These are phyloP conservation scores for Plecturocebus donacophilus DNA, from an alignment of 2,113 vertebrate species.

Conservation along the genomic window DNA sequence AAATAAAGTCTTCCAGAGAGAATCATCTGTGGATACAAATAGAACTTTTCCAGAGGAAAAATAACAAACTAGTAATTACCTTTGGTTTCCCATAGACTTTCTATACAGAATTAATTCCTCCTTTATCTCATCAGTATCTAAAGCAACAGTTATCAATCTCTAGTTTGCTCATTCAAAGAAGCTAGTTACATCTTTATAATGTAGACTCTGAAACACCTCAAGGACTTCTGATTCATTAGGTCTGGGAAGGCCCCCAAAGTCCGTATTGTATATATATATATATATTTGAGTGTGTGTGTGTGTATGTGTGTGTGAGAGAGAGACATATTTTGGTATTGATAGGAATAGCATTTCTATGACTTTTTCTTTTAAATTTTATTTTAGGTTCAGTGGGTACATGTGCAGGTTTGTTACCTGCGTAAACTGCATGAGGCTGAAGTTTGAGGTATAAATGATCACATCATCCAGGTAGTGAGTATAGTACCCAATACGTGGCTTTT, in stretches of 20 bases:
- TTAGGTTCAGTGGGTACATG: no score
- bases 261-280: background rate
- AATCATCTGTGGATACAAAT: background rate
- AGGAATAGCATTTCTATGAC: no score
- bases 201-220: background rate
- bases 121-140: background rate
- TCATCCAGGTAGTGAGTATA: no score
- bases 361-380: no score
- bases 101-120: background rate
- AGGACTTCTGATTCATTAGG: background rate
- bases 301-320: no score
- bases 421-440: no score
- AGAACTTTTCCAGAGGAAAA: background rate
- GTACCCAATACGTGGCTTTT: no score
- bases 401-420: no score
- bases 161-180: background rate
- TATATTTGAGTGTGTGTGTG: rapidly evolving
- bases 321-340: no score
- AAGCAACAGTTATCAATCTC: background rate
- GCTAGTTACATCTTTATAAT: background rate
- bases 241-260: background rate
- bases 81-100: background rate
- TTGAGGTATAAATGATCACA: no score
- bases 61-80: background rate
- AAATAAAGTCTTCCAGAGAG: background rate